Conservation (phyloP, 2,113 vertebrate genomes). For the Seriola aureovittata region DNA sequence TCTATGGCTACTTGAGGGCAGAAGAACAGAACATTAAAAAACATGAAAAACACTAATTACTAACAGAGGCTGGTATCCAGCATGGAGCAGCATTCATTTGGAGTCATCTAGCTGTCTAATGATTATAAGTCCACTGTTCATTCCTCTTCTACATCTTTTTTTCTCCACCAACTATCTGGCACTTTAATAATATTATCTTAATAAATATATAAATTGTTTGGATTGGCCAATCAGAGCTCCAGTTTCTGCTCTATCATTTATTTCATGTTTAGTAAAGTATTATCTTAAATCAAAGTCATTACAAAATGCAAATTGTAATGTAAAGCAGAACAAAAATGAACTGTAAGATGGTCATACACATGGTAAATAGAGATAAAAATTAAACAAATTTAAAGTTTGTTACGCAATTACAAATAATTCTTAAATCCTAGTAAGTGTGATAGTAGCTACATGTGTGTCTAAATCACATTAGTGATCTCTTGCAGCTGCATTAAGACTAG, state of each 20-base stretch:
- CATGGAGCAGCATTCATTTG: neutral
- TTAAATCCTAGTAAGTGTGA: too few species aligned
- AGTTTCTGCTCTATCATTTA: neutral
- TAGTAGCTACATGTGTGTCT: neutral
- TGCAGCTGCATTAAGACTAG: conserved; percentile 21
- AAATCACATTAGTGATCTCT: neutral
- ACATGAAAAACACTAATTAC: neutral
- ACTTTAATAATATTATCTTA: neutral
- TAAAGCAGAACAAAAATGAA: neutral
- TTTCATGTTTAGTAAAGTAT: neutral
- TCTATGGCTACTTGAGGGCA: neutral
- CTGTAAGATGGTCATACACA: neutral
- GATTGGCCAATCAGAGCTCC: neutral
- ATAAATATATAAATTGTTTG: neutral
- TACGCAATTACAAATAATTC: too few species aligned
- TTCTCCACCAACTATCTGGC: neutral
- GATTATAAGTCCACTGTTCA: too few species aligned
- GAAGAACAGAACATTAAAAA: neutral
- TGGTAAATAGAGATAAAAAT: neutral
- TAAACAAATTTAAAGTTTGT: too few species aligned
- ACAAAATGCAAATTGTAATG: too few species aligned
- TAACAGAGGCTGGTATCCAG: neutral
- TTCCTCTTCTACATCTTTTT: too few species aligned
- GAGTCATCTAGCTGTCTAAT: too few species aligned
- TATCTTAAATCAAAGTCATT: neutral